These are phyloP conservation scores for Amblyraja radiata DNA, from an alignment of 2,797 vertebrate genomes.

Conservation along the genomic window DNA sequence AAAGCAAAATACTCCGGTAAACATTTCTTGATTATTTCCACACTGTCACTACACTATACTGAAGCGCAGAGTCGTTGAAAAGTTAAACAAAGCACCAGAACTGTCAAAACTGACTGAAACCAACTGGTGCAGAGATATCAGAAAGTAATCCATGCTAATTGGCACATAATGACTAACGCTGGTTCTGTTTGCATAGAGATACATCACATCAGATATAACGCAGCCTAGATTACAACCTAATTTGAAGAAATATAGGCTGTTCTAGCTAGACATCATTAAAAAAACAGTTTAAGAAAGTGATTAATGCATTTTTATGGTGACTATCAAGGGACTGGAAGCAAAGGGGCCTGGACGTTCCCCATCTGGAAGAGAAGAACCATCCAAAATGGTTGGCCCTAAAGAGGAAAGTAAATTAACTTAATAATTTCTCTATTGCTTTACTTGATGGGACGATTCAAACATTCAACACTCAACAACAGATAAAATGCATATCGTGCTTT, in stretches of 20 bases:
- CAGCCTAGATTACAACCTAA: conserved; percentile 57
- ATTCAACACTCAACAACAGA: not conserved
- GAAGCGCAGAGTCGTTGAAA: conserved; percentile 72
- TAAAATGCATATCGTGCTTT: too few relatives aligned
- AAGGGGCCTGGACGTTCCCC: not conserved
- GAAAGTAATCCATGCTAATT: conserved; percentile 97
- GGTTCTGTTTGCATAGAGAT: conserved; percentile 78
- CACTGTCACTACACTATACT: conserved; percentile 56
- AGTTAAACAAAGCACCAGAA: conserved; percentile 88
- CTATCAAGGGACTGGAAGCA: not conserved
- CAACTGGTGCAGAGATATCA: conserved; percentile 84
- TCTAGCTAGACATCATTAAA: conserved; percentile 43
- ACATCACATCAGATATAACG: conserved; percentile 75
- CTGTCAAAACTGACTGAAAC: conserved; percentile 90
- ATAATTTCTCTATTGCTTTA: not conserved
- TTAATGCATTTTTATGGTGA: not conserved
- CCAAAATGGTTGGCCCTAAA: not conserved
- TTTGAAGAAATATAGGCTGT: conserved; percentile 50
- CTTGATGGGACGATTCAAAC: not conserved
- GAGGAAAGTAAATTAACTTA: not conserved
- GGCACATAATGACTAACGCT: conserved; percentile 94
- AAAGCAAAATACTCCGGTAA: conserved; percentile 58
- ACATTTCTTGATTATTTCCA: conserved; percentile 72
- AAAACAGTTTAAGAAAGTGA: conserved; percentile 23
- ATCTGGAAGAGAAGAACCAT: not conserved